phyloP scores from a whole-genome alignment of 1,140 invertebrate genomes.

The Tetramorium parvispinum region DNA sequence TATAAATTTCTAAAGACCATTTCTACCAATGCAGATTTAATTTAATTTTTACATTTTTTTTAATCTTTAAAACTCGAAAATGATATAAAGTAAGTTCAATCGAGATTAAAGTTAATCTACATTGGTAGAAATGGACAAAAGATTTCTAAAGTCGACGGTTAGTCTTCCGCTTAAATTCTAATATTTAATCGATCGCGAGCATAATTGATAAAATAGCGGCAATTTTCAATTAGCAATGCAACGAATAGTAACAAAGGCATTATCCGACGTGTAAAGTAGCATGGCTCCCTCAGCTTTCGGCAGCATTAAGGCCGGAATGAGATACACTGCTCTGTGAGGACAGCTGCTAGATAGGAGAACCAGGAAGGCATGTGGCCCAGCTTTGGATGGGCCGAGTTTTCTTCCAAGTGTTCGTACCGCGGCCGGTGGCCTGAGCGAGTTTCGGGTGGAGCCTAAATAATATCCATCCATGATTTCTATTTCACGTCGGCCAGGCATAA shows the following conservation, averaged over 20 bases:
- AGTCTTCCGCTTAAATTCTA: background rate
- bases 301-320: conserved; percentile 51
- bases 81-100: no score
- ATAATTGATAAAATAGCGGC: background rate
- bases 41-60: no score
- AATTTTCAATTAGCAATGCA: background rate
- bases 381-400: conserved; percentile 56
- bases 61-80: no score
- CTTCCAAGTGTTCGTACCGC: conserved; percentile 40
- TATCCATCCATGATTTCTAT: conserved; percentile 40
- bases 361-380: conserved; percentile 69
- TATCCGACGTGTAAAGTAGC: conserved; percentile 24
- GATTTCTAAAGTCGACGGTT: background rate
- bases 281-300: background rate
- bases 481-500: background rate
- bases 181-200: no score
- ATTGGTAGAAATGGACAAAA: no score
- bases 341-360: conserved; percentile 79
- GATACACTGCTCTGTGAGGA: conserved; percentile 56
- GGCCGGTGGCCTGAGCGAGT: conserved; percentile 26
- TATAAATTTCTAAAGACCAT: background rate
- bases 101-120: no score
- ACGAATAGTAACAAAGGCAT: background rate
- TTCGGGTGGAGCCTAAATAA: conserved; percentile 29
- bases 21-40: no score